Evolutionary conservation across 2,113 vertebrate genomes (phyloP), one percentile per base, ranked within the genome.

Genomic region (Corythornis cristatus): DNA sequence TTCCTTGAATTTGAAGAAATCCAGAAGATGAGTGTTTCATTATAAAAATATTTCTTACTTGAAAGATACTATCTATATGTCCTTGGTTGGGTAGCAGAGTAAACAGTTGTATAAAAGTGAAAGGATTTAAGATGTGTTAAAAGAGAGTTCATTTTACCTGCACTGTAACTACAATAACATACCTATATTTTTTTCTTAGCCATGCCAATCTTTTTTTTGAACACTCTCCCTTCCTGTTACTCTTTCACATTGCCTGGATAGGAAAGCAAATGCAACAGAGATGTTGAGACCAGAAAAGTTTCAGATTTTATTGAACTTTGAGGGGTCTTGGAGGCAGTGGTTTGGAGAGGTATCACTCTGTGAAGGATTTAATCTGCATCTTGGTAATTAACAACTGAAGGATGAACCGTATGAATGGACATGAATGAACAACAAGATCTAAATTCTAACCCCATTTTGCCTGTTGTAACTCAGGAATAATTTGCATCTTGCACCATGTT

Each of bases 101-200:
- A 96, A 96, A 93, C 85, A 93, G 82, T 93, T 88, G 87, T 43
- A 83, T 81, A 65, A 75, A 93, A 88, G 91, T 81, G 84, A 93
- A 93, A 95, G 50, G 82, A 95, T 95, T 95, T 94, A 96, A 91
- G 91, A 95, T 75, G 93, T 96, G 96, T 95, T 86, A 93, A 91
- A 87, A 83, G 68, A 35, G 72, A 95, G 29, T 64, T 95, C 79
- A 88, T 95, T 96, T 91, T 93, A 93, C 33, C 82, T 88, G 68
- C 35, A 29, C 56, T 74, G 35, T 74, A 91, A 92, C 87, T 96
- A 89, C 82, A 95, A 81, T 88, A 94, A 91, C 48, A 83, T 93
- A 56, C 51, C 16, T 70, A 9, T 20, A 88, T 72, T 65, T 88
- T 85, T 73, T 71, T 48, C 31, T 13, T 65, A 60, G 33, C 53